Evolutionary conservation across 2,797 vertebrate species (phyloP).

Genomic region (Cacajao melanocephalus): DNA sequence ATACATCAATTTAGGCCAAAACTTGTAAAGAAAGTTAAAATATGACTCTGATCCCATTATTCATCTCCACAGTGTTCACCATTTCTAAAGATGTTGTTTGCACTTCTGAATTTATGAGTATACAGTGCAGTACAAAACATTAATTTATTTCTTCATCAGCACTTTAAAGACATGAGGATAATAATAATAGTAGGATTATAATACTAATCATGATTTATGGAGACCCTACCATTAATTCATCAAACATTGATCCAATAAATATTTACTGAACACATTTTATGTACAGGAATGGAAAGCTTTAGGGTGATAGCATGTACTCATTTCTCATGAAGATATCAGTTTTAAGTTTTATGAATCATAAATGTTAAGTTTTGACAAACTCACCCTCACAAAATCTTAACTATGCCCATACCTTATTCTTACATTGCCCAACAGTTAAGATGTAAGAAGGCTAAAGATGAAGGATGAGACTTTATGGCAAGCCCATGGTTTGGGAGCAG

Average conservation of each 20-base stretch:
- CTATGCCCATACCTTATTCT: neutral
- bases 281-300: neutral
- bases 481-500: neutral
- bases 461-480: neutral
- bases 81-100: slow-evolving; percentile 43
- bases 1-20: neutral
- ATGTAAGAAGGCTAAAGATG: neutral
- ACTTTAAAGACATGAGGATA: slow-evolving; percentile 14
- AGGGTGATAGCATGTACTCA: neutral
- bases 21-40: slow-evolving; percentile 21
- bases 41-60: neutral
- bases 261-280: neutral
- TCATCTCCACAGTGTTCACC: neutral
- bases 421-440: neutral
- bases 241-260: neutral
- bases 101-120: slow-evolving; percentile 1
- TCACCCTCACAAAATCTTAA: neutral
- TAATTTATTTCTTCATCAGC: neutral
- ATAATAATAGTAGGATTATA: neutral
- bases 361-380: neutral
- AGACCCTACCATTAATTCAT: neutral
- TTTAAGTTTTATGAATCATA: neutral
- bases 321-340: neutral
- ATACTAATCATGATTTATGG: neutral
- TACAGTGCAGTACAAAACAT: neutral